These are phyloP conservation scores for Phalera bucephala DNA, from an alignment of 2,888 invertebrate genomes.

Conservation along the genomic window DNA sequence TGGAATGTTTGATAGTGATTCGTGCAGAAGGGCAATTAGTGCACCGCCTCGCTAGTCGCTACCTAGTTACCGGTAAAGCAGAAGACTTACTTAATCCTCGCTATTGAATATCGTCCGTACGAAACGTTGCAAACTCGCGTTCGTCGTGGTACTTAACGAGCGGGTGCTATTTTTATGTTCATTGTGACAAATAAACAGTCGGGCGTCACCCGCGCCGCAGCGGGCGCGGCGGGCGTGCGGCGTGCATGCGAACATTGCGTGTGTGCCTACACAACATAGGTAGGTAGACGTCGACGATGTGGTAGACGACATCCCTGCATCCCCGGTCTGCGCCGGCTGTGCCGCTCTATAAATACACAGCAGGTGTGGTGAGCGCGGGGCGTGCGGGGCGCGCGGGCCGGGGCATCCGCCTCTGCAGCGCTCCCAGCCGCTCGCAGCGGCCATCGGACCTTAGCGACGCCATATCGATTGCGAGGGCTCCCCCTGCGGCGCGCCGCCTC, in stretches of 20 bases:
- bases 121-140: constrained; percentile 27
- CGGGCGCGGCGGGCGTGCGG: constrained; percentile 35
- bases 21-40: constrained; percentile 15
- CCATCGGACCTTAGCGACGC: constrained; percentile 83
- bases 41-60: not conserved
- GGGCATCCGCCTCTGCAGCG: constrained; percentile 80
- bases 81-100: constrained; percentile 2
- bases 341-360: constrained; percentile 80
- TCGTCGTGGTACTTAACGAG: constrained; percentile 43
- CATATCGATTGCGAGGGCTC: constrained; percentile 83
- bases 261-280: constrained; percentile 36
- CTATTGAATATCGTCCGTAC: constrained; percentile 17
- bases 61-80: constrained; percentile 4
- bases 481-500: constrained; percentile 80
- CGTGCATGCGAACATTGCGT: constrained; percentile 45
- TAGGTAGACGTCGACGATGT: constrained; percentile 57
- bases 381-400: constrained; percentile 56
- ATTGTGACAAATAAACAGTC: constrained; percentile 68
- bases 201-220: constrained; percentile 54
- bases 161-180: constrained; percentile 64
- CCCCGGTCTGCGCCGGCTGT: constrained; percentile 67
- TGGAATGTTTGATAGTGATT: constrained; percentile 7
- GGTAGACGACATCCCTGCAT: constrained; percentile 74
- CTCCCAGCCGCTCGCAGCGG: constrained; percentile 78
- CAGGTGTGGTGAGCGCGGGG: constrained; percentile 73